Conservation (phyloP, 2,797 vertebrate genomes). For the Myotis myotis region DNA sequence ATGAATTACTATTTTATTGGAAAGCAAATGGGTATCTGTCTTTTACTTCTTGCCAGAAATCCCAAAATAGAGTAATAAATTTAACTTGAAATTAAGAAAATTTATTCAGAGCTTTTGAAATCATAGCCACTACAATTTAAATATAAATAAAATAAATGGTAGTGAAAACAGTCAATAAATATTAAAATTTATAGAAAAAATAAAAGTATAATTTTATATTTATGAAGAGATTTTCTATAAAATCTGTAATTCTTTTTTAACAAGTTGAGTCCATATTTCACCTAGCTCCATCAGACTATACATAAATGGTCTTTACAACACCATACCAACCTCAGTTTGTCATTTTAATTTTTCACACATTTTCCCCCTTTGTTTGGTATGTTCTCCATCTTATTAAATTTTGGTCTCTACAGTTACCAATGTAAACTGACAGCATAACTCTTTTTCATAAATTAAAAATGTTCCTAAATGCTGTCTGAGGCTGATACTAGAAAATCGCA, state of each 20-base stretch:
- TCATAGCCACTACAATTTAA: constrained; percentile 59
- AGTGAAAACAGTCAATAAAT: constrained; percentile 68
- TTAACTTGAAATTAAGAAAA: constrained; percentile 36
- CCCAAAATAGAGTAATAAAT: background rate
- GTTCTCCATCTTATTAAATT: constrained; percentile 42
- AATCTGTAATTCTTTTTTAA: constrained; percentile 39
- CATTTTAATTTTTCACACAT: constrained; percentile 45
- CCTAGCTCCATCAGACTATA: background rate
- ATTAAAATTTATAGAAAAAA: constrained; percentile 33
- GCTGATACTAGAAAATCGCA: background rate
- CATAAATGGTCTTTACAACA: background rate
- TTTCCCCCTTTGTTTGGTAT: background rate
- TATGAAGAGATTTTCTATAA: background rate
- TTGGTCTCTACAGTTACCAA: background rate
- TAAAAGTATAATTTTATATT: background rate
- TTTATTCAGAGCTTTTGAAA: constrained; percentile 58
- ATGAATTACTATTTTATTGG: background rate
- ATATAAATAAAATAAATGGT: constrained; percentile 70
- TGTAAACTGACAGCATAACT: background rate
- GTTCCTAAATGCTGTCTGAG: background rate
- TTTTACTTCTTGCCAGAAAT: constrained; percentile 48
- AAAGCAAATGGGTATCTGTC: accelerated
- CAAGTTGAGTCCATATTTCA: background rate
- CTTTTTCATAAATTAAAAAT: background rate
- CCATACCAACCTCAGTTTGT: background rate